Evolutionary conservation across 2,797 vertebrate species (phyloP), one percentile per base, ranked within the genome.

Genomic region (Mustela erminea): DNA sequence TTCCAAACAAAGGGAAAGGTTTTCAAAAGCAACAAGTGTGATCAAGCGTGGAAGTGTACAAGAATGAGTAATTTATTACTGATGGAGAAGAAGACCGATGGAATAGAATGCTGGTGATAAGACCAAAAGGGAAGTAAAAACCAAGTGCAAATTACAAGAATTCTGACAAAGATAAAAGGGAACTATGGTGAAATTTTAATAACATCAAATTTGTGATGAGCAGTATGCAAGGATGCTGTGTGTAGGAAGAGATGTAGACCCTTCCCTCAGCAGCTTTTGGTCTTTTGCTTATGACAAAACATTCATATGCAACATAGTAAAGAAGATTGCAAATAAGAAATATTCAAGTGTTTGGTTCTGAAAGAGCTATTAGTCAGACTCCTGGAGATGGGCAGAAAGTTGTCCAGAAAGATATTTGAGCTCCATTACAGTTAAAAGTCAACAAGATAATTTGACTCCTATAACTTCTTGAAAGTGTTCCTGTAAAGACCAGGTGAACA

Each of bases 341-440:
- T 49, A 52, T 12, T 85, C 32, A 82, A 29, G 12, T 32, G 0
- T 68, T 52, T 83, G 23, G n/a, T 90, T 93, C 62, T 88, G 56
- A 86, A 84, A 82, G 0, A 49, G 8, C 17, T 38, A 17, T 41
- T 87, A 25, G 32, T 12, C 88, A 25, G 72, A 29, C 56, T 49
- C 74, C 74, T 88, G 25, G 49, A 70, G 23, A 66, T 81, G 32
- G 8, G 38, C 11, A 94, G 41, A 64, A 93, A 72, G 41, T n/a
- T 96, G 87, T 89, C 60, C 58, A 80, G 87, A 35, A 90, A 97
- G 80, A 46, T 56, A 64, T 72, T 49, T 92, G 81, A 93, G 64
- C 54, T 94, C 58, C 12, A 46, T 56, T 74, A 46, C 56, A 66
- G 49, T 74, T 74, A 27, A 84, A 74, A 54, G 35, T 62, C 72